phyloP scores from a whole-genome alignment of 2,888 invertebrate genomes.

The Eristalis intricaria region DNA sequence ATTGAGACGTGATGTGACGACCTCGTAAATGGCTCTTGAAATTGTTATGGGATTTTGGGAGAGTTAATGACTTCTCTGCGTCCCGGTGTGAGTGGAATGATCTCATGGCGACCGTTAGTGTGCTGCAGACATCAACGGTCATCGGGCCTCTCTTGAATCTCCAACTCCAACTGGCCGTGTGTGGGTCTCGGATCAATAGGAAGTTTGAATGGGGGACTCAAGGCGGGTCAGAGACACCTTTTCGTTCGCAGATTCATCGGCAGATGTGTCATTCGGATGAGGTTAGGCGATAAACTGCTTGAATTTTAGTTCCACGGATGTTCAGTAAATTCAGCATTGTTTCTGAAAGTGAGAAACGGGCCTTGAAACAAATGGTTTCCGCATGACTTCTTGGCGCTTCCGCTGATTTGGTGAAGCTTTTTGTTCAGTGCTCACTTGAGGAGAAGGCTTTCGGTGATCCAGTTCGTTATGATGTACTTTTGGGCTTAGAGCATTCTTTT shows the following conservation, averaged over 20 bases:
- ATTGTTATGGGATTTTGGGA: background rate
- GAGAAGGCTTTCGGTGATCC: background rate
- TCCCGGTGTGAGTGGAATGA: background rate
- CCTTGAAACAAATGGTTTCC: background rate
- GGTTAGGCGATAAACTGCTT: background rate
- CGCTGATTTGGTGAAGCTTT: background rate
- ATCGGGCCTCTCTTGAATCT: background rate
- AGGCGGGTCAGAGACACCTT: background rate
- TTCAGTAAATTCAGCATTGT: background rate
- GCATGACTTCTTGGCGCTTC: background rate
- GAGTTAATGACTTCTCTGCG: background rate
- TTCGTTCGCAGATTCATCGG: background rate
- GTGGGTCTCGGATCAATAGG: too few relatives aligned
- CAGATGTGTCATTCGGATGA: background rate
- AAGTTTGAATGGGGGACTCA: background rate
- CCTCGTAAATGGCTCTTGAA: background rate
- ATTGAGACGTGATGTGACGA: background rate
- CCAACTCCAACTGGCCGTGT: too few relatives aligned
- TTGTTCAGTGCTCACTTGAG: background rate
- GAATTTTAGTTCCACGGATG: background rate
- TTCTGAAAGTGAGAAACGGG: background rate
- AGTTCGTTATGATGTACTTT: too few relatives aligned
- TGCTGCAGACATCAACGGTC: background rate
- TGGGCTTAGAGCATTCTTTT: too few relatives aligned
- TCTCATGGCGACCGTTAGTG: background rate